A percentile compares a stretch with the other conserved stretches of the same genome.
Evolutionary conservation across 2,888 invertebrate species (phyloP).

Genomic region (Stomorhina lunata): DNA sequence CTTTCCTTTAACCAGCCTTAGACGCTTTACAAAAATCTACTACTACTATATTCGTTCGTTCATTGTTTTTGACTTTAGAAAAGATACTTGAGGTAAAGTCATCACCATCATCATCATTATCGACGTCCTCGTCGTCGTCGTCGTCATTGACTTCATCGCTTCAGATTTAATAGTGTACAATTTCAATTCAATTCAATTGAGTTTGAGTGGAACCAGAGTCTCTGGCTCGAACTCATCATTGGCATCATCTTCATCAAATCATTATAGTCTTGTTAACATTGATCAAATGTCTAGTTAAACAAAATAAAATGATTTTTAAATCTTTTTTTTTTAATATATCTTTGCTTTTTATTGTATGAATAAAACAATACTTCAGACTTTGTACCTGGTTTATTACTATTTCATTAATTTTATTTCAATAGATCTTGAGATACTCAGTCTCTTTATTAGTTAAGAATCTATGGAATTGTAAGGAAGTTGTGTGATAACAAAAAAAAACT

Average conservation of each 20-base stretch:
- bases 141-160: slow-evolving; percentile 16
- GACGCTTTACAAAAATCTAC: too few species aligned
- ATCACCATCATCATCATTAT: background rate
- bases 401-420: background rate
- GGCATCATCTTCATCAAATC: slow-evolving; percentile 9
- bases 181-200: slow-evolving; percentile 32
- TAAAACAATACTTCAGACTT: background rate
- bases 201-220: too few species aligned
- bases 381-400: slow-evolving; percentile 3
- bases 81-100: background rate
- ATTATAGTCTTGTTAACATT: slow-evolving; percentile 56
- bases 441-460: slow-evolving; percentile 12
- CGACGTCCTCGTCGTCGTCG: background rate
- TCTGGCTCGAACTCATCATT: background rate
- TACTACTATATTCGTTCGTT: too few species aligned
- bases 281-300: slow-evolving; percentile 44
- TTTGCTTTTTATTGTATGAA: background rate
- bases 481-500: too few species aligned
- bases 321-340: background rate
- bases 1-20: too few species aligned
- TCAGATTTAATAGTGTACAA: slow-evolving; percentile 13
- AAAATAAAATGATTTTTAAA: slow-evolving; percentile 24
- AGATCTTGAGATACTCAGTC: background rate
- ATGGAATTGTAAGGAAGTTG: slow-evolving; percentile 26
- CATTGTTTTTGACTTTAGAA: background rate